A percentile compares a stretch with the other conserved stretches of the same genome.
Evolutionary conservation across 2,113 vertebrate species (phyloP).

Genomic region (human (Homo sapiens)): GRCh38 chr5:77669001-77669500

Average conservation of each 20-base stretch:
- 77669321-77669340: background rate
- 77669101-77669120: background rate
- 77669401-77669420: background rate
- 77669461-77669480: background rate
- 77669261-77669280: background rate
- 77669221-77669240: background rate
- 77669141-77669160: background rate
- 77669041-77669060: background rate
- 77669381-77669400: background rate
- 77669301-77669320: background rate
- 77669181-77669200: background rate
- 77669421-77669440: background rate
- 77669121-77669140: background rate
- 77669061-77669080: background rate
- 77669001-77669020: conserved; percentile 3
- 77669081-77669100: background rate
- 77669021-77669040: background rate
- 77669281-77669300: background rate
- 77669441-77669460: background rate
- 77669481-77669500: background rate
- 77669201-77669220: background rate
- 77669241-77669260: background rate
- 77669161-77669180: background rate
- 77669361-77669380: background rate
- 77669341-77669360: background rate